Evolutionary conservation across 2,888 invertebrate species (phyloP).

Genomic region (Eutolmus rufibarbis): DNA sequence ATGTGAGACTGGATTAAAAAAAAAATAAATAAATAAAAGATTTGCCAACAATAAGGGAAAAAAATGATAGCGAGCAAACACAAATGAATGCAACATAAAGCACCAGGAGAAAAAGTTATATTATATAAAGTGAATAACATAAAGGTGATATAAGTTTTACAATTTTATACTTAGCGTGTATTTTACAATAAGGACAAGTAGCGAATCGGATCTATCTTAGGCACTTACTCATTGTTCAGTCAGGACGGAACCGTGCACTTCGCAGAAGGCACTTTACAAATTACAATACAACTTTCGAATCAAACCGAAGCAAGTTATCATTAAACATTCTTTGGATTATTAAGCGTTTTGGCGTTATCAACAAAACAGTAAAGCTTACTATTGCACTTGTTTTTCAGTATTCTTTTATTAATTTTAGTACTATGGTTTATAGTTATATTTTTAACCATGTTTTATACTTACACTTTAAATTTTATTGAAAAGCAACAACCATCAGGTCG

Average conservation of each 20-base stretch:
- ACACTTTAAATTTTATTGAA: not conserved
- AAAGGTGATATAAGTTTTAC: constrained; percentile 37
- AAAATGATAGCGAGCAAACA: constrained; percentile 11
- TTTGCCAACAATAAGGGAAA: constrained; percentile 27
- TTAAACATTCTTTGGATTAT: not conserved
- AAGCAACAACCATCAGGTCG: not conserved
- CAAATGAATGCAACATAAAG: constrained; percentile 32
- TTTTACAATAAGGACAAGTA: constrained; percentile 22
- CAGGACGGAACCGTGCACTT: not conserved
- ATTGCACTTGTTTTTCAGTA: not conserved
- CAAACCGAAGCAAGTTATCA: not conserved
- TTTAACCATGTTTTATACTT: not conserved
- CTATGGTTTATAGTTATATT: not conserved
- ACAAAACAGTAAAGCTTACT: not conserved
- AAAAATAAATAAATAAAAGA: not conserved
- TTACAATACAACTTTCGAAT: not conserved
- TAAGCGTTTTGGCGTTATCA: not conserved
- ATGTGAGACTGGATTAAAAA: constrained; percentile 32
- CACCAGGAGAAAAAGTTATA: constrained; percentile 25
- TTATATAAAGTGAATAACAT: constrained; percentile 8
- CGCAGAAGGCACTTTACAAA: not conserved
- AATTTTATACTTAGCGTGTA: constrained; percentile 38
- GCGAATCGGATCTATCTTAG: constrained; percentile 12
- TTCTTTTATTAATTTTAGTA: not conserved
- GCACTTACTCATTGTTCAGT: not conserved